Conservation (phyloP, 23 tunicate species). For the Halocynthia roretzi region DNA sequence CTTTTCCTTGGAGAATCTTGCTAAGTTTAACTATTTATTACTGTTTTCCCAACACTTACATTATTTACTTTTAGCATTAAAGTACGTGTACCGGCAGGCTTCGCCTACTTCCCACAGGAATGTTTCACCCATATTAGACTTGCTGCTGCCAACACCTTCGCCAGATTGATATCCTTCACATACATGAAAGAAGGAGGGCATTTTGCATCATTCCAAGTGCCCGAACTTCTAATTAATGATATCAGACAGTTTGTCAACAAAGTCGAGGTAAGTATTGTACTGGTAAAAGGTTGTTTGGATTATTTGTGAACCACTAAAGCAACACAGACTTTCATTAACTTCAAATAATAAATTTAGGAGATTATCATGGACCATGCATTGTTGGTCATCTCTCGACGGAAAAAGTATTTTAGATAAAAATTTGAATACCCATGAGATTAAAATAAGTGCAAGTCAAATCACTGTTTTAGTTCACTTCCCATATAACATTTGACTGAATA, state of each 20-base stretch:
- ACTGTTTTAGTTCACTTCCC: no score
- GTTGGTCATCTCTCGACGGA: no score
- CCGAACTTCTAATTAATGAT: conserved; percentile 41
- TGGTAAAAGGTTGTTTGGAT: no score
- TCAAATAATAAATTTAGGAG: no score
- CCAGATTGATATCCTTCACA: conserved; percentile 59
- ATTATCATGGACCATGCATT: no score
- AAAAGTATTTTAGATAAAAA: no score
- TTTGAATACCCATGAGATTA: no score
- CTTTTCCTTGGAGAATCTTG: no score
- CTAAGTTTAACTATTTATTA: no score
- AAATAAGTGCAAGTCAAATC: no score
- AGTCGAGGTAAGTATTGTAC: conserved; percentile 48
- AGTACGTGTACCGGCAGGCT: conserved; percentile 73
- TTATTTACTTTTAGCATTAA: conserved; percentile 27
- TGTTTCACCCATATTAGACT: conserved; percentile 4
- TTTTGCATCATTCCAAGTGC: conserved; percentile 68
- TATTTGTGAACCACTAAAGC: not conserved
- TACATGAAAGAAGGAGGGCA: conserved; percentile 78
- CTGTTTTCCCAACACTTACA: not conserved
- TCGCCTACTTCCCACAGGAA: conserved; percentile 62
- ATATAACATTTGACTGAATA: no score
- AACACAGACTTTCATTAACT: not conserved
- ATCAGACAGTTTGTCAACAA: conserved; percentile 49
- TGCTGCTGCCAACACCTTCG: conserved; percentile 17